A percentile compares a stretch with the other conserved stretches of the same genome.
These are phyloP conservation scores for Colostygia pectinataria DNA, from an alignment of 2,888 invertebrate species.

Conservation along the genomic window DNA sequence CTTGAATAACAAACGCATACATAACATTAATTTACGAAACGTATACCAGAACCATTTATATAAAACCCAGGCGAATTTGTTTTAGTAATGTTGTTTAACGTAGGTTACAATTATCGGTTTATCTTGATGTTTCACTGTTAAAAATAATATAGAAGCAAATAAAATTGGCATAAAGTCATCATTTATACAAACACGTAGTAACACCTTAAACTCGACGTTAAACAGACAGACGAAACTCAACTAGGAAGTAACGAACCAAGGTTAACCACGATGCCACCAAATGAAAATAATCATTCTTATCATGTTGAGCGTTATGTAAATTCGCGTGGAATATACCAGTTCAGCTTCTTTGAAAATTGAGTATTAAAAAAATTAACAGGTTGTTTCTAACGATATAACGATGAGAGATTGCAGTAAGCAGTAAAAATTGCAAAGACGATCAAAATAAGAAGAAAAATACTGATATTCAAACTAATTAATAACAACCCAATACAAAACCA, in stretches of 20 bases:
- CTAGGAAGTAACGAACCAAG: slow-evolving; percentile 57
- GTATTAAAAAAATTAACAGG: slow-evolving; percentile 3
- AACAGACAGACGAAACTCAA: slow-evolving; percentile 37
- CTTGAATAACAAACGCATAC: slow-evolving; percentile 56
- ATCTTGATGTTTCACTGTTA: too few relatives aligned
- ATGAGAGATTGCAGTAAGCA: too few relatives aligned
- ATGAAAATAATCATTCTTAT: slow-evolving; percentile 54
- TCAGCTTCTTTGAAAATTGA: background rate
- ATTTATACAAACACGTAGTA: slow-evolving; percentile 15
- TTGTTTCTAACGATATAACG: too few relatives aligned
- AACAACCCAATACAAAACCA: too few relatives aligned
- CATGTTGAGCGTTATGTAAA: slow-evolving; percentile 41
- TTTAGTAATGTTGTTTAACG: too few relatives aligned
- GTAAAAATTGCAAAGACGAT: too few relatives aligned
- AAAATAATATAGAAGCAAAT: background rate
- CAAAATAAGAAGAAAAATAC: too few relatives aligned
- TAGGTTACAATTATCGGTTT: too few relatives aligned
- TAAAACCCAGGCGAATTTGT: too few relatives aligned
- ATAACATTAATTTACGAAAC: slow-evolving; percentile 5
- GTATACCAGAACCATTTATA: too few relatives aligned
- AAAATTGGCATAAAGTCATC: slow-evolving; percentile 23
- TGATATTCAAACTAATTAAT: too few relatives aligned
- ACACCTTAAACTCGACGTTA: slow-evolving; percentile 17
- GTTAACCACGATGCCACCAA: slow-evolving; percentile 46
- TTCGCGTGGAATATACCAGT: slow-evolving; percentile 28